Evolutionary conservation across 2,888 invertebrate genomes (phyloP), one percentile per base, ranked within the genome.

Genomic region (Drosophila gaucha): DNA sequence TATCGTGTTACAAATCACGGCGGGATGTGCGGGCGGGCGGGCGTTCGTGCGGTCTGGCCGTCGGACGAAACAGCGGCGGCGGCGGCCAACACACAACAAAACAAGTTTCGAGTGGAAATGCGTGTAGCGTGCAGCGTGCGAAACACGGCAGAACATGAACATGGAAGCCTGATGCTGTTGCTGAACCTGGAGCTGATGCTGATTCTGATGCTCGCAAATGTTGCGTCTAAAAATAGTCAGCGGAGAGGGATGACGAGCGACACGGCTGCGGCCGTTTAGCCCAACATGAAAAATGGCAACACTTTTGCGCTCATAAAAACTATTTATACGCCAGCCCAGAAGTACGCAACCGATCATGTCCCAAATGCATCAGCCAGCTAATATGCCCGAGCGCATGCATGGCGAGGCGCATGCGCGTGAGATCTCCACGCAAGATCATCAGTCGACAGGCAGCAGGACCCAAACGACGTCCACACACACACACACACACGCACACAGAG

Each of bases 351-450:
- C 30, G 36, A 47, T 47, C 36, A 10, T 62, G 36, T 36, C 26
- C 67, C 38, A 74, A 65, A 52, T 52, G 59, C 43, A 50, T 36
- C 36, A 30, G 35, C 35, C 70, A 75, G 64, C 80, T 58, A 73
- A 83, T 83, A 83, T 83, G 78, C 82, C 73, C 79, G 64, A 18
- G 33, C 31, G 39, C 52, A 26, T 74, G 73, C 65, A 69, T 68
- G 54, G 54, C 74, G 72, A 77, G 75, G 89, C 89, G 88, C 89
- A 86, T 86, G 88, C 88, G 88, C 88, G 89, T 89, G 88, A 88
- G 87, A 88, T 88, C 82, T 75, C 80, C 85, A 84, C 86, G 82
- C 85, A 85, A 86, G 89, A 88, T 86, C 80, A 70, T 47, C 62
- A 58, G 55, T 52, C 57, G 60, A 38, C 43, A 59, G 57, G 59